Conservation (phyloP, 2,888 invertebrate species). For the Acleris cristana region DNA sequence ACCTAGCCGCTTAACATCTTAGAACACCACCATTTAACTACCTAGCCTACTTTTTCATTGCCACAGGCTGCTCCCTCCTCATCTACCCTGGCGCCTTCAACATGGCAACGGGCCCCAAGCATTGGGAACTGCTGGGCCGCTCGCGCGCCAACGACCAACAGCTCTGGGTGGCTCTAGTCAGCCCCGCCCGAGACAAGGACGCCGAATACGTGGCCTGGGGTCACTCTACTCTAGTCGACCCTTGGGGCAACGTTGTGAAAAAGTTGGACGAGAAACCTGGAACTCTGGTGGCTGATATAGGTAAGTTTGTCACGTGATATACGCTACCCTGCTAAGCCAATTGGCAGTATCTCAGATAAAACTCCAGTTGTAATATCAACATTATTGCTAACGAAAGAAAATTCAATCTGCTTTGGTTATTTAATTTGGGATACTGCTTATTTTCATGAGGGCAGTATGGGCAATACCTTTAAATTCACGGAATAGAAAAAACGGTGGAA, state of each 20-base stretch:
- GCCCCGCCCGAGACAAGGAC: constrained; percentile 89
- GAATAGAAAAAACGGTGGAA: too few relatives aligned
- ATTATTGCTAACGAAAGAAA: too few relatives aligned
- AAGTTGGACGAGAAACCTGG: constrained; percentile 88
- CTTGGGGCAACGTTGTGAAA: constrained; percentile 90
- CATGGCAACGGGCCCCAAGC: constrained; percentile 96
- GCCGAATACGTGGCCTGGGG: constrained; percentile 95
- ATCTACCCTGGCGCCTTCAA: constrained; percentile 98
- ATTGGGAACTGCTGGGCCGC: constrained; percentile 94
- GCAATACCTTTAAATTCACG: too few relatives aligned
- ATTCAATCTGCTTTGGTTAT: too few relatives aligned
- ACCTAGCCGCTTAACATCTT: too few relatives aligned
- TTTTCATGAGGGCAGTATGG: too few relatives aligned
- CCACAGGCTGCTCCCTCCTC: constrained; percentile 90
- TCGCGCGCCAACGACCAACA: constrained; percentile 95
- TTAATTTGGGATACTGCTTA: too few relatives aligned
- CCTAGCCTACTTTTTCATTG: background rate
- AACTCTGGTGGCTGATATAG: constrained; percentile 89
- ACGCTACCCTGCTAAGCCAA: too few relatives aligned
- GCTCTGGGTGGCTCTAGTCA: constrained; percentile 92
- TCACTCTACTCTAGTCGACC: constrained; percentile 92
- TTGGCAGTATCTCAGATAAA: too few relatives aligned
- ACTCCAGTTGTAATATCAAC: too few relatives aligned
- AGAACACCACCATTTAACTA: too few relatives aligned
- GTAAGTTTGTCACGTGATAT: constrained; percentile 64